Evolutionary conservation across 1,140 invertebrate species (phyloP), one percentile per base, ranked within the genome.

Genomic region (Rhyacophila brunnea): DNA sequence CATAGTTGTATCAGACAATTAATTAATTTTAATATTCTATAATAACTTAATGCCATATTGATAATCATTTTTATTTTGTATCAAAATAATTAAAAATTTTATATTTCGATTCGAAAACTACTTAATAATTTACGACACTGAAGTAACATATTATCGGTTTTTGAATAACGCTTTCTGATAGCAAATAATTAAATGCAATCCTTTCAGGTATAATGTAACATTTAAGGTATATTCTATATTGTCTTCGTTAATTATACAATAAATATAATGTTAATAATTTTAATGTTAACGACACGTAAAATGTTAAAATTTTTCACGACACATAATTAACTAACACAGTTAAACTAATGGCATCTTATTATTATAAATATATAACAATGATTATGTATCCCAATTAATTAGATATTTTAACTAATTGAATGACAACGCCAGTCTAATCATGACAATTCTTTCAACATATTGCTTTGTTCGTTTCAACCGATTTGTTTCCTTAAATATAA

Each of bases 371-470:
- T 58, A 18, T 57, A 59, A 64, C 62, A 59, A 64, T 64, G 62
- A 64, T 64, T 64, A 64, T 64, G 62, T 64, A 56, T 64, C 46
- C 48, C 35, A 15, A 59, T 55, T 50, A 45, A 47, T 62, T 62
- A 50, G 19, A 45, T 23, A 52, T 38, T 58, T 58, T 64, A 59
- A 64, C 62, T 64, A 64, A 64, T 64, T 64, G 62, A 64, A 64
- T 47, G 47, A 55, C 58, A 48, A 59, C 23, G 59, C 62, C 62
- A 64, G 62, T 64, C 62, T 64, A 64, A 42, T 40, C 55, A 55
- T 59, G 61, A 51, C 60, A 62, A 62, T 56, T 56, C 57, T 32
- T 52, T 34, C 49, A 52, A 48, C 62, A 42, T 64, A 59, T 59
- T 64, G 52, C 44, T 55, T 55, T 18, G 18, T 34, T 55, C 38